Conservation (phyloP, 2,113 vertebrate genomes). For the Oncorhynchus masou region DNA sequence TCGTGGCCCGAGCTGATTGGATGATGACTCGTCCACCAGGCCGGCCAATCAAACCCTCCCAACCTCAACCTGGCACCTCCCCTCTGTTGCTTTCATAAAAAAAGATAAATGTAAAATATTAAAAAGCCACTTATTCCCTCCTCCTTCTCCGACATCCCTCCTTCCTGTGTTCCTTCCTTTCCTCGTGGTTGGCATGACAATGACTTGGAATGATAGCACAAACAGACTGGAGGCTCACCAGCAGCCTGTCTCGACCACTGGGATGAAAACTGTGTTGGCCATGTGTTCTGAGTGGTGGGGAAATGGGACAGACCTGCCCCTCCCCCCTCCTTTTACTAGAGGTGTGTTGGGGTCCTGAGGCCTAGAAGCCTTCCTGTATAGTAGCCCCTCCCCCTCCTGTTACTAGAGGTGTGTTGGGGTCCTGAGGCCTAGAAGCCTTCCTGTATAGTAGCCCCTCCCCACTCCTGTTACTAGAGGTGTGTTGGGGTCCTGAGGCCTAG, state of each 20-base stretch:
- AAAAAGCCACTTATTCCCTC: constrained; percentile 82
- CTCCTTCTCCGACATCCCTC: constrained; percentile 63
- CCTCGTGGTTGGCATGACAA: too few species aligned
- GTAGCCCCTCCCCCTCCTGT: constrained; percentile 11
- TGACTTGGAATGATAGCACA: too few species aligned
- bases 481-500: too few species aligned
- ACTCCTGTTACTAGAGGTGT: background rate
- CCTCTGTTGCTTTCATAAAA: constrained; percentile 45
- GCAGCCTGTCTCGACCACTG: background rate
- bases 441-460: constrained; percentile 37
- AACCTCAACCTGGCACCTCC: constrained; percentile 15
- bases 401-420: background rate
- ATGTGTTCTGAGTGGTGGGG: background rate
- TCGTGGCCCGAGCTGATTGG: constrained; percentile 52
- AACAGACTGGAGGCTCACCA: background rate
- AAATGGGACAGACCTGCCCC: background rate
- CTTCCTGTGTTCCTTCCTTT: background rate
- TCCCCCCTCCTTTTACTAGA: background rate
- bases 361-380: constrained; percentile 55
- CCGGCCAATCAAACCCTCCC: constrained; percentile 57
- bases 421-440: constrained; percentile 49
- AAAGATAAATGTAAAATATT: constrained; percentile 47
- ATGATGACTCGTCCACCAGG: constrained; percentile 63
- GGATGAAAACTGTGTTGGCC: background rate
- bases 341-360: constrained; percentile 2